Conservation (phyloP, 2,797 vertebrate genomes). For the Sebastolobus altivelis region DNA sequence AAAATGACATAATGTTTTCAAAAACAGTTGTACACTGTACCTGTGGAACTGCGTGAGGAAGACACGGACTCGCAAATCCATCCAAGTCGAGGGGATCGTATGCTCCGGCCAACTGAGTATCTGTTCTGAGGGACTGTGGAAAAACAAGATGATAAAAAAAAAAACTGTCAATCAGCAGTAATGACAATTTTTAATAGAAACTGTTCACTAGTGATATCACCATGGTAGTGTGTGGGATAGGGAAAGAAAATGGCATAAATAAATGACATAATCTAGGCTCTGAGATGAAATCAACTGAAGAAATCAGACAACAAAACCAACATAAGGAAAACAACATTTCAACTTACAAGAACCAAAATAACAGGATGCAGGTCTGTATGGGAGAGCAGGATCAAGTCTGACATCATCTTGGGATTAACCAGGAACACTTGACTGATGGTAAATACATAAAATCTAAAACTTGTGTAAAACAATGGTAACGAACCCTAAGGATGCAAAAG, state of each 20-base stretch:
- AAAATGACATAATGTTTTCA: slow-evolving; percentile 24
- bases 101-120: slow-evolving; percentile 43
- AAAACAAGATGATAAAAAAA: slow-evolving; percentile 43
- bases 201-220: neutral
- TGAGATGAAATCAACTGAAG: slow-evolving; percentile 33
- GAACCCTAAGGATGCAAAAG: slow-evolving; percentile 51
- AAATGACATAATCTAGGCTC: neutral
- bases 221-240: neutral
- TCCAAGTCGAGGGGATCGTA: slow-evolving; percentile 48
- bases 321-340: slow-evolving; percentile 5
- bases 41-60: slow-evolving; percentile 58
- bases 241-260: neutral
- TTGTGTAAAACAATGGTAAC: slow-evolving; percentile 61
- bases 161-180: slow-evolving; percentile 12
- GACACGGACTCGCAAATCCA: slow-evolving; percentile 61
- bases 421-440: slow-evolving; percentile 76
- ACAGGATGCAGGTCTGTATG: slow-evolving; percentile 75
- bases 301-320: slow-evolving; percentile 30
- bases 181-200: slow-evolving; percentile 1
- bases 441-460: slow-evolving; percentile 58
- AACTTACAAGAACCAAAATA: slow-evolving; percentile 87
- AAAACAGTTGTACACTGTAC: slow-evolving; percentile 57
- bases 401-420: slow-evolving; percentile 84
- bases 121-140: slow-evolving; percentile 58
- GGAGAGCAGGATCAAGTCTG: slow-evolving; percentile 76